phyloP scores from a whole-genome alignment of 1,140 invertebrate genomes.

The Papilio machaon region DNA sequence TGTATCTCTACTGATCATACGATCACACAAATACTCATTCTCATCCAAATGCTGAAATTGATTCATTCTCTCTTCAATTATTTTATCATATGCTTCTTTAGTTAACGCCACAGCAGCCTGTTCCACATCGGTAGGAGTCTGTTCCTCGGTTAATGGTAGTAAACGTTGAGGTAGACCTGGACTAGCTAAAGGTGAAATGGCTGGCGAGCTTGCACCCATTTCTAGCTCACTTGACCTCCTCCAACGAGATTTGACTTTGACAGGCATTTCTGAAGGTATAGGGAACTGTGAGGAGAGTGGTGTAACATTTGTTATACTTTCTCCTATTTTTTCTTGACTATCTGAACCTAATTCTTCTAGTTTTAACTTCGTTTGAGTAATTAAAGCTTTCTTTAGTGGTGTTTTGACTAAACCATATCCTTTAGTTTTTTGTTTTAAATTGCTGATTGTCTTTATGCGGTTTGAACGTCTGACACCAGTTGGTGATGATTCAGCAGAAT shows the following conservation, averaged over 20 bases:
- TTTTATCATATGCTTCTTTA: slow-evolving; percentile 78
- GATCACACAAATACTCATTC: slow-evolving; percentile 92
- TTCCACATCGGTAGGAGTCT: slow-evolving; percentile 45
- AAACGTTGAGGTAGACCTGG: slow-evolving; percentile 65
- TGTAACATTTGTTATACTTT: slow-evolving; percentile 52
- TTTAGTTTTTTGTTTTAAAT: slow-evolving; percentile 82
- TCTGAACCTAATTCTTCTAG: slow-evolving; percentile 74
- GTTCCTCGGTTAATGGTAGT: slow-evolving; percentile 62
- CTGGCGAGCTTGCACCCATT: slow-evolving; percentile 83
- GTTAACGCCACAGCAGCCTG: slow-evolving; percentile 54
- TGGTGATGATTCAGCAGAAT: slow-evolving; percentile 77
- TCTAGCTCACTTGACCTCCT: slow-evolving; percentile 91
- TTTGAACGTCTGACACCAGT: slow-evolving; percentile 82
- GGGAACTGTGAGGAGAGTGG: slow-evolving; percentile 72
- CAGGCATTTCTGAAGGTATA: slow-evolving; percentile 84
- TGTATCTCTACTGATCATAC: slow-evolving; percentile 92
- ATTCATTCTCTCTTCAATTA: slow-evolving; percentile 88
- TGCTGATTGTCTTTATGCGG: slow-evolving; percentile 84
- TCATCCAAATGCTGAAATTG: slow-evolving; percentile 91
- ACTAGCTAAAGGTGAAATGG: slow-evolving; percentile 71
- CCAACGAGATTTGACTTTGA: slow-evolving; percentile 94
- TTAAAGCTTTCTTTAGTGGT: slow-evolving; percentile 77
- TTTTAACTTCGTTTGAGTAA: slow-evolving; percentile 76
- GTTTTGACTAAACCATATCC: slow-evolving; percentile 83
- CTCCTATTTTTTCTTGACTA: slow-evolving; percentile 67